Conservation (phyloP, 1,140 invertebrate species). For the Paraescarpia echinospica region DNA sequence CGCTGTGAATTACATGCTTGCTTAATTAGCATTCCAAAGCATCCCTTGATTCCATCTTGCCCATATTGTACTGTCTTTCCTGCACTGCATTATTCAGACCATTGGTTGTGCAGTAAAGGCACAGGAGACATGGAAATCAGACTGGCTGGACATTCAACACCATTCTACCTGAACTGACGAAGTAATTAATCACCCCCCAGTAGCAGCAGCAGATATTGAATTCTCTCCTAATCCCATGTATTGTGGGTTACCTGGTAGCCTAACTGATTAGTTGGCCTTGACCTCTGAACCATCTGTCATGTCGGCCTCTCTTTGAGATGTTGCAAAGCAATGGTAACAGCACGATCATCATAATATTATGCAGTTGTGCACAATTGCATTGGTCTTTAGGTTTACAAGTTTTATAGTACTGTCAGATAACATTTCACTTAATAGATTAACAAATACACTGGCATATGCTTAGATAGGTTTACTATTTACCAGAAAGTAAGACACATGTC, state of each 20-base stretch:
- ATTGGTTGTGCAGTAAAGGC: not conserved
- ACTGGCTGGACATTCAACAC: not conserved
- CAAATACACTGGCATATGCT: no score
- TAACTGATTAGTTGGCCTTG: not conserved
- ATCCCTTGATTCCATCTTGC: not conserved
- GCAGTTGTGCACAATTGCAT: no score
- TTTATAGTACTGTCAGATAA: no score
- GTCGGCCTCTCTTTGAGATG: not conserved
- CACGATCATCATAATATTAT: not conserved
- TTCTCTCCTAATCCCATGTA: not conserved
- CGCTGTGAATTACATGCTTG: not conserved
- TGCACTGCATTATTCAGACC: not conserved
- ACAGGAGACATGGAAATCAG: not conserved
- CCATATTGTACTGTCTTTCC: not conserved
- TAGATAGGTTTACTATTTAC: no score
- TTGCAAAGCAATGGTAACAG: not conserved
- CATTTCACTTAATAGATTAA: no score
- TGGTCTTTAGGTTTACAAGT: no score
- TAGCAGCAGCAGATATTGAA: not conserved
- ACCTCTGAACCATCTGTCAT: not conserved
- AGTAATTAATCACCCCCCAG: not conserved
- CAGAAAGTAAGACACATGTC: no score
- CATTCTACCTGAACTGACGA: not conserved
- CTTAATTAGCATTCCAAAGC: slow-evolving; percentile 5
- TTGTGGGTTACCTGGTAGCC: not conserved